Conservation (phyloP, 1,140 invertebrate species). For the Hesperophylax magnus region DNA sequence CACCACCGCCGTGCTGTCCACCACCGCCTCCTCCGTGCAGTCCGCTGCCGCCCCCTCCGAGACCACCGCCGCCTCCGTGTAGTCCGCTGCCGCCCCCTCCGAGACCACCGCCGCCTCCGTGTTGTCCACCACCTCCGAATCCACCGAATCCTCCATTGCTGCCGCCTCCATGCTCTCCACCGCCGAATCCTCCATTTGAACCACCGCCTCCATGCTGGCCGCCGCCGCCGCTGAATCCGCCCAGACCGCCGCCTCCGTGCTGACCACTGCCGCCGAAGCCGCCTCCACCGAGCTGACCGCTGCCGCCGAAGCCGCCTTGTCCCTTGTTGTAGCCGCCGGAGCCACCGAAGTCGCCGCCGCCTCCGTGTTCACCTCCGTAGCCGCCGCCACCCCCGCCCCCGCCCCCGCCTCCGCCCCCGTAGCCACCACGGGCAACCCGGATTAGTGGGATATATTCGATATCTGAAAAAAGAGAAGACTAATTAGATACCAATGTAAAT, state of each 20-base stretch:
- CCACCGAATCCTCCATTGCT: conserved; percentile 37
- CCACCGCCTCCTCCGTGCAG: conserved; percentile 52
- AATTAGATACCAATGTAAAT: neutral
- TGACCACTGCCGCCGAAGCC: conserved; percentile 43
- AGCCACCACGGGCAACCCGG: conserved; percentile 63
- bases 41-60: conserved; percentile 51
- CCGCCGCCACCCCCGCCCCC: conserved; percentile 61
- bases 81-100: conserved; percentile 60
- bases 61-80: conserved; percentile 59
- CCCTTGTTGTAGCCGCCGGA: conserved; percentile 38
- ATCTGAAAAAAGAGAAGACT: neutral
- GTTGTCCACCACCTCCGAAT: conserved; percentile 50
- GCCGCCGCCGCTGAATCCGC: conserved; percentile 41
- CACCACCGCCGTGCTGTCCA: conserved; percentile 44
- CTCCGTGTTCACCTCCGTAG: conserved; percentile 61
- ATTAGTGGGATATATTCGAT: conserved; percentile 50
- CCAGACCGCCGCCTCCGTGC: conserved; percentile 48
- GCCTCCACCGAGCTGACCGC: conserved; percentile 44
- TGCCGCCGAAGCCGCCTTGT: conserved; percentile 47
- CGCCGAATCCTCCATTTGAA: conserved; percentile 12
- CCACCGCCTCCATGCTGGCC: conserved; percentile 21
- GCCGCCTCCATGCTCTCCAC: conserved; percentile 50
- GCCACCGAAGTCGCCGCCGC: conserved; percentile 50
- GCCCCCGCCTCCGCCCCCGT: conserved; percentile 64
- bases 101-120: conserved; percentile 59